Conservation (phyloP, 2,113 vertebrate species). For the Xenopus tropicalis region DNA sequence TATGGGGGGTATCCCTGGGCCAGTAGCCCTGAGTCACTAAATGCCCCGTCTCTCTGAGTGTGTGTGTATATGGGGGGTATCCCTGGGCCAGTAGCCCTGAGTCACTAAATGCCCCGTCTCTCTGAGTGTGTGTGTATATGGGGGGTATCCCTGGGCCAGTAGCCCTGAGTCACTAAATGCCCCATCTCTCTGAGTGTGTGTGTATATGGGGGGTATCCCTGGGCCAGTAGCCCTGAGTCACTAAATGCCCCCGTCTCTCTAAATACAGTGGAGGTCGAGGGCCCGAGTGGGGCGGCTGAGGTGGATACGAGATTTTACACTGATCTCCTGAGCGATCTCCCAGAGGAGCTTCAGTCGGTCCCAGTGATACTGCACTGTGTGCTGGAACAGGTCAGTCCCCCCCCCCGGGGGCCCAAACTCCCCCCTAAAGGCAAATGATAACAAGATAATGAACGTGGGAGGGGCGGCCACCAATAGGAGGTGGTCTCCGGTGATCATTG, state of each 20-base stretch:
- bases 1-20: too few relatives aligned
- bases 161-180: too few relatives aligned
- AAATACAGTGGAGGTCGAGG: slow-evolving; percentile 24
- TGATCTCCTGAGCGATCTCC: slow-evolving; percentile 71
- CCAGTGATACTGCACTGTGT: slow-evolving; percentile 80
- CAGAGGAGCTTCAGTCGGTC: slow-evolving; percentile 75
- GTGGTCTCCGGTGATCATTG: too few relatives aligned
- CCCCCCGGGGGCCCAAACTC: neutral
- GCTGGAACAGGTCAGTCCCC: slow-evolving; percentile 79
- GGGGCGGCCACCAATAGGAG: too few relatives aligned
- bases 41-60: slow-evolving; percentile 8
- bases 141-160: too few relatives aligned
- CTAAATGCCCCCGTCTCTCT: neutral
- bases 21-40: too few relatives aligned
- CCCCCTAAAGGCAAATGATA: too few relatives aligned
- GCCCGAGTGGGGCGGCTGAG: slow-evolving; percentile 42
- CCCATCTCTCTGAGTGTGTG: neutral
- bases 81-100: too few relatives aligned
- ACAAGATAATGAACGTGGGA: too few relatives aligned
- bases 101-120: neutral
- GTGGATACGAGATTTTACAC: slow-evolving; percentile 81
- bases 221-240: too few relatives aligned
- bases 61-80: too few relatives aligned
- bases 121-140: neutral
- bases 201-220: too few relatives aligned